Evolutionary conservation across 1,140 invertebrate genomes (phyloP).

Genomic region (Hermetia illucens): DNA sequence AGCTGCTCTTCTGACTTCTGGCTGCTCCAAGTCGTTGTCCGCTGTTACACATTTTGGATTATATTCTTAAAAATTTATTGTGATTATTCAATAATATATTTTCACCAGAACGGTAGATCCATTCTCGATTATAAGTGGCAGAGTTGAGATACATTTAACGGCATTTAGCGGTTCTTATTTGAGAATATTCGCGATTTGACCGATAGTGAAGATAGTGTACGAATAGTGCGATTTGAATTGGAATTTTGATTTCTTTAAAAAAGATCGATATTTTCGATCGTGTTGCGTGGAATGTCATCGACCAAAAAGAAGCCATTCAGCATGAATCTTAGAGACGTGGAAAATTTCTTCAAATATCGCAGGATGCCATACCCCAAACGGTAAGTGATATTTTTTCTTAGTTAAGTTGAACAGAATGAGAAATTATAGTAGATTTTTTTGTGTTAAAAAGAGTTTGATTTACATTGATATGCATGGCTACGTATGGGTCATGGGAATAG

Average conservation of each 20-base stretch:
- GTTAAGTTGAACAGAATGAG: too few relatives aligned
- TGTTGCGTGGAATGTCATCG: background rate
- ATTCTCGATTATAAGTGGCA: conserved; percentile 14
- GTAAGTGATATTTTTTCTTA: conserved; percentile 15
- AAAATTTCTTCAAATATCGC: conserved; percentile 27
- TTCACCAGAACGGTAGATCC: too few relatives aligned
- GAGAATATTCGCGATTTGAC: background rate
- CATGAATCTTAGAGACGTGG: conserved; percentile 27
- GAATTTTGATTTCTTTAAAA: conserved; percentile 1
- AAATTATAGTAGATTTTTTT: too few relatives aligned
- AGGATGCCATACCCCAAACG: conserved; percentile 29
- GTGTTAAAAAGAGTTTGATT: too few relatives aligned
- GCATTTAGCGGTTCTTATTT: background rate
- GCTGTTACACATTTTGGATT: background rate
- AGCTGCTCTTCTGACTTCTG: background rate
- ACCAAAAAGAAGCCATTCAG: background rate
- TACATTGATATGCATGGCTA: too few relatives aligned
- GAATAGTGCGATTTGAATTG: conserved; percentile 3
- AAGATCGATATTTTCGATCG: background rate
- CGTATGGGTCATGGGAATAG: too few relatives aligned
- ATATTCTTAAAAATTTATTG: background rate
- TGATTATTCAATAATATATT: background rate
- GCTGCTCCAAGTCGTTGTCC: background rate
- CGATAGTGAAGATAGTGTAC: background rate
- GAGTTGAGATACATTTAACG: conserved; percentile 17